Base-by-base conservation (phyloP, 2,113 vertebrate genomes). In the Mandrillus leucophaeus region DNA sequence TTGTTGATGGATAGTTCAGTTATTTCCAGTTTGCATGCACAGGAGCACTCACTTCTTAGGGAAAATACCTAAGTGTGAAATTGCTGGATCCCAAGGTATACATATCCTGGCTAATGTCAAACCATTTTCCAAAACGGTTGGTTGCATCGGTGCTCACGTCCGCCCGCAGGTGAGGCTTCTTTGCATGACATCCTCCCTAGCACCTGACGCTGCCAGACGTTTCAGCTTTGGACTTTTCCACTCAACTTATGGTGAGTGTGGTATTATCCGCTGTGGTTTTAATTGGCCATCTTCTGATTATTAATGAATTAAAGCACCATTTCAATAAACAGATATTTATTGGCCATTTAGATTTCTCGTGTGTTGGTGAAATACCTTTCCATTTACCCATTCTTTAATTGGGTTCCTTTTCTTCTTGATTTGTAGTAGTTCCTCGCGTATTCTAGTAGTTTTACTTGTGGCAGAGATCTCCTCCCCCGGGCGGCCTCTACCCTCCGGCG, bases 131-230 rank as follows among this genome's bases (percentile, higher is more conserved):
- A 18, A 45, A 64, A 64, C 6, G 61, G 27, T 32, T 0, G 38
- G 32, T 5, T 3, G 27, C 13, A 27, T 6, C 10, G 17, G 17
- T 3, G 64, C 48, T 7, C 30, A 45, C 6, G 20, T n/a, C 27
- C 8, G 1, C 11, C 22, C 14, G 38, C 18, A 4, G 0, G 13
- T 1, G 55, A 22, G 23, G 35, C 8, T 13, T 52, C 20, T 57
- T 14, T 16, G 61, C 30, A 3, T 8, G 5, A 0, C 13, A 1
- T 8, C 11, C 6, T 23, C 20, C 30, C 50, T 50, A 17, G 3
- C 55, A 43, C 75, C 1, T 10, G 38, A 48, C 17, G 0, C 32
- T 25, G 2, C 22, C 68, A 59, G 35, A 20, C 8, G 12, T 55
- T 50, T 55, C 25, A 50, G 38, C 25, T 25, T 35, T 9, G 1